These are phyloP conservation scores for Pseudomugil gertrudae DNA, from an alignment of 2,797 vertebrate species.

Conservation along the genomic window DNA sequence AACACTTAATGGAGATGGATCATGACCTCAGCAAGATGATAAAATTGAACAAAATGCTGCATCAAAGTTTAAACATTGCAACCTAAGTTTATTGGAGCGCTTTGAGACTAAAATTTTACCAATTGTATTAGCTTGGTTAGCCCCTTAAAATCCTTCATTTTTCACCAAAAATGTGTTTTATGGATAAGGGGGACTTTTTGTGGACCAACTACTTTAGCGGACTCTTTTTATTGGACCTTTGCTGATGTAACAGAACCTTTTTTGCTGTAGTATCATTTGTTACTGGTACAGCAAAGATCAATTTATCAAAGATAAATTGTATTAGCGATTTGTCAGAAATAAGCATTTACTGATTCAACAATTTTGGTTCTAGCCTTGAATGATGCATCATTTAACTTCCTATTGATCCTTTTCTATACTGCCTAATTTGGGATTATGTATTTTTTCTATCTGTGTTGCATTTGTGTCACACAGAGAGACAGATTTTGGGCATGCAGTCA, in stretches of 20 bases:
- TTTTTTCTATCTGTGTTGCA: not conserved
- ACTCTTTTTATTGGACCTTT: too few relatives aligned
- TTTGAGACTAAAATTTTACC: not conserved
- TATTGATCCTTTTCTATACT: not conserved
- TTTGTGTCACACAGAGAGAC: not conserved
- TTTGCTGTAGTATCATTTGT: too few relatives aligned
- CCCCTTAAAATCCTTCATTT: too few relatives aligned
- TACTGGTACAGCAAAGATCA: too few relatives aligned
- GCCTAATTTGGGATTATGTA: not conserved
- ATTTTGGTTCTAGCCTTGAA: too few relatives aligned
- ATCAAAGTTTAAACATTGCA: slow-evolving; percentile 12
- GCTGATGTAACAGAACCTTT: too few relatives aligned
- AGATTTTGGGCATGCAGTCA: not conserved
- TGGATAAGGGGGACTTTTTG: too few relatives aligned
- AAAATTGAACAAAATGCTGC: slow-evolving; percentile 23
- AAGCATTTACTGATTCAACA: too few relatives aligned
- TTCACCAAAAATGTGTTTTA: too few relatives aligned
- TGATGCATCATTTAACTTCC: not conserved
- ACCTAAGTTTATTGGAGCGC: not conserved
- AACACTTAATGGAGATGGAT: slow-evolving; percentile 41
- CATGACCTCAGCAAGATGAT: slow-evolving; percentile 44
- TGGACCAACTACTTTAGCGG: too few relatives aligned
- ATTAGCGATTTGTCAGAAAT: too few relatives aligned
- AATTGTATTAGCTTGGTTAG: not conserved
- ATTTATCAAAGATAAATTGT: too few relatives aligned